Base-by-base conservation (phyloP, 2,888 invertebrate species). In the Macrophya annulata region DNA sequence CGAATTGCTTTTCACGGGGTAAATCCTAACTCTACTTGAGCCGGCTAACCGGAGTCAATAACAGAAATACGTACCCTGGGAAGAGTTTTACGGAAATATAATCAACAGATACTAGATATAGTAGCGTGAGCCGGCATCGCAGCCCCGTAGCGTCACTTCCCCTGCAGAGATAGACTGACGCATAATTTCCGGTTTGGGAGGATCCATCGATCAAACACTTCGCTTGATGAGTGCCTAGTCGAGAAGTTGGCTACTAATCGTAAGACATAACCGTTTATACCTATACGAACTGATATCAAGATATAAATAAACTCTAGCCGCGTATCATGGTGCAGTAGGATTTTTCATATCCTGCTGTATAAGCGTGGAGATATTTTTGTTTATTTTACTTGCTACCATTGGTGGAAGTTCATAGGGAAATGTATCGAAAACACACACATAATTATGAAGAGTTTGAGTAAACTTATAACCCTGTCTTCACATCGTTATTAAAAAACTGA, bases 161-260 rank as follows among this genome's bases (percentile, higher is more conserved):
- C 90, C 88, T 89, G 90, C 89, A 89, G 87, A 90, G 92, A 93
- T 92, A 91, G 92, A 90, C 92, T 92, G 93, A 93, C 93, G 93
- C 93, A 92, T 93, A 93, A 93, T 93, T 93, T 93, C 93, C 93
- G 92, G 91, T 90, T 89, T 89, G 89, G 87, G 89, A 88, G 89
- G 90, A 93, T 92, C 91, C 92, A 93, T 93, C 93, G 93, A 93
- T 93, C 93, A 93, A 93, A 93, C 93, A 92, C 87, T 91, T 86
- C 87, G 87, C 87, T 86, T 85, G 87, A 88, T 87, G 88, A 87
- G 89, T 83, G 83, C 62, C 43, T 59, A 10, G 59, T 40, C 40
- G 43, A 62, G 81, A 62, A 81, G 81, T 81, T 81, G 15, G 81
- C 81, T 62, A 51, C 62, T 81, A 81, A 81, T 81, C 81, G 81